A percentile compares a stretch with the other conserved stretches of the same genome.
These are phyloP conservation scores for Pemphredon lugubris DNA, from an alignment of 2,888 invertebrate species.

Conservation along the genomic window DNA sequence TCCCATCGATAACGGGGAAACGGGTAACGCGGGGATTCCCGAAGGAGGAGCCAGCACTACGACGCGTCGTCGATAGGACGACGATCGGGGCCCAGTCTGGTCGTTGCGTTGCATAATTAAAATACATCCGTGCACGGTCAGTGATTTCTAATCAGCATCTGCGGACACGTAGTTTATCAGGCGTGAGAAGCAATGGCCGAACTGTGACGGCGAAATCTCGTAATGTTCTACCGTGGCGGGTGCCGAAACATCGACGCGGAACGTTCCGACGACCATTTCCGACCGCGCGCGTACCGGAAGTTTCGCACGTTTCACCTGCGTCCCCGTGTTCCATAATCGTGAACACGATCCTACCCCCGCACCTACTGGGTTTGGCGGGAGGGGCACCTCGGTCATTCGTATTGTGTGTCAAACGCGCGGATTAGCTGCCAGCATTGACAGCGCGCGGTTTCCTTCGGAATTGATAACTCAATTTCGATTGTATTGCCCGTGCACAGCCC, in stretches of 20 bases:
- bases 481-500: no score
- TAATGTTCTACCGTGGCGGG: conserved; percentile 23
- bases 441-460: background rate
- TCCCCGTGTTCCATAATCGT: conserved; percentile 46
- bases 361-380: no score
- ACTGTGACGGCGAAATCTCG: conserved; percentile 15
- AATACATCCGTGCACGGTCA: conserved; percentile 18
- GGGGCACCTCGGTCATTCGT: no score
- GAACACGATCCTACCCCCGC: conserved; percentile 42
- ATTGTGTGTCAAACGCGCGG: conserved; percentile 26
- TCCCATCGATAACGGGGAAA: no score
- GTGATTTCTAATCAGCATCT: conserved; percentile 38
- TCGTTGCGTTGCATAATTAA: conserved; percentile 25
- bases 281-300: conserved; percentile 57
- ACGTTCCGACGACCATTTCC: conserved; percentile 49
- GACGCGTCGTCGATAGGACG: no score
- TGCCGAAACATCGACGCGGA: conserved; percentile 38
- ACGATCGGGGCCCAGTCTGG: no score
- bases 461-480: no score
- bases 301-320: conserved; percentile 52
- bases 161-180: conserved; percentile 43
- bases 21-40: no score
- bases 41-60: no score
- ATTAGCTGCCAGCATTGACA: conserved; percentile 44
- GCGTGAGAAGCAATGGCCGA: conserved; percentile 36